phyloP scores from a whole-genome alignment of 2,888 invertebrate genomes.

The Heliconius ismenius region DNA sequence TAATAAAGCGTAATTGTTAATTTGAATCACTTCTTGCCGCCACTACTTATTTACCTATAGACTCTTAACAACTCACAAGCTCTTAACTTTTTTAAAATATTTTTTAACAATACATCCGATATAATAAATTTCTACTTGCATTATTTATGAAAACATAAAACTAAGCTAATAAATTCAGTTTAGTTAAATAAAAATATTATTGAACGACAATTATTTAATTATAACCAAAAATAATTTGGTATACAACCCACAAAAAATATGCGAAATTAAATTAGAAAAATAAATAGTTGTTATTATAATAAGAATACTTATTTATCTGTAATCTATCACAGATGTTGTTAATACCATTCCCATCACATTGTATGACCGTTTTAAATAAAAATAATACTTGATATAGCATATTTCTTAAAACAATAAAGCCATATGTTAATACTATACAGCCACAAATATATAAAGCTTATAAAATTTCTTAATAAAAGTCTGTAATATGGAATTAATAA shows the following conservation, averaged over 20 bases:
- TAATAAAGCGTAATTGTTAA: conserved; percentile 20
- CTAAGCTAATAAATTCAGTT: not conserved
- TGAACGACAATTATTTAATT: not conserved
- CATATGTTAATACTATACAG: not conserved
- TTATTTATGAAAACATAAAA: not conserved
- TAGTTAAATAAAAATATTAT: not conserved
- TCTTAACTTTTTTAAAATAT: not conserved
- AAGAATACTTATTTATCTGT: conserved; percentile 19
- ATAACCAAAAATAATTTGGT: conserved; percentile 18
- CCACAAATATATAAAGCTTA: not conserved
- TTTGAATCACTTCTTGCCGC: conserved; percentile 15
- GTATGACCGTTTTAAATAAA: not conserved
- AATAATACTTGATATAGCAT: conserved; percentile 6
- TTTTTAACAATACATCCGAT: not conserved
- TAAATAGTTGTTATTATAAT: conserved; percentile 13
- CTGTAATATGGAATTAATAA: not conserved
- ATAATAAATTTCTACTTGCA: not conserved
- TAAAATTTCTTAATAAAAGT: not conserved
- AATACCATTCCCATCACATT: conserved; percentile 31
- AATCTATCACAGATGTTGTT: conserved; percentile 36
- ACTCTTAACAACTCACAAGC: too few relatives aligned
- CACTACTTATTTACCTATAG: not conserved
- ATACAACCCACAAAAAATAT: conserved; percentile 16
- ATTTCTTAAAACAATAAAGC: conserved; percentile 3
- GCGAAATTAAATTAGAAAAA: not conserved